A percentile compares a stretch with the other conserved stretches of the same genome.
These are phyloP conservation scores for Kobus ellipsiprymnus DNA, from an alignment of 2,113 vertebrate genomes.

Conservation along the genomic window DNA sequence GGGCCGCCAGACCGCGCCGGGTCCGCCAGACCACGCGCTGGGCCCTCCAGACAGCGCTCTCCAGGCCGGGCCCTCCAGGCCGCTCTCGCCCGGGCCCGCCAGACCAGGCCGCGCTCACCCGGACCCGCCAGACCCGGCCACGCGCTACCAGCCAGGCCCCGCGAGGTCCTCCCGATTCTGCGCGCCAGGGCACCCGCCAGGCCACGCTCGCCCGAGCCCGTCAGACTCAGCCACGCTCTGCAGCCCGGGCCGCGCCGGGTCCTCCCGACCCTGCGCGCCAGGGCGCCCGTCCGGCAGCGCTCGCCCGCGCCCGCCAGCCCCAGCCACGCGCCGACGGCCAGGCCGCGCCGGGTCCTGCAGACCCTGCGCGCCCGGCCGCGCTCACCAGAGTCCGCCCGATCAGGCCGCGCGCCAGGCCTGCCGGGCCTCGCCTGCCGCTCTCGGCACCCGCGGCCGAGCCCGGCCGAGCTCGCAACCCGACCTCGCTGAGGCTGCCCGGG, in stretches of 20 bases:
- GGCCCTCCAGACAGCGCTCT: background rate
- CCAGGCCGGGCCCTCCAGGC: constrained; percentile 10
- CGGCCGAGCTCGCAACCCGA: constrained; percentile 11
- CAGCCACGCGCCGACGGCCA: background rate
- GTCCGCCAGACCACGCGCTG: background rate
- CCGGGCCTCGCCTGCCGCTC: background rate
- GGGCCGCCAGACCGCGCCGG: background rate
- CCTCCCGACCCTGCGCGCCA: background rate
- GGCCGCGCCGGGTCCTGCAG: background rate
- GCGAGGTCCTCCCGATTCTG: background rate
- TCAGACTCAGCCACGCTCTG: background rate
- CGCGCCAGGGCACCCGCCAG: background rate
- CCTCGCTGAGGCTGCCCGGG: background rate
- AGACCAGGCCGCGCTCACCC: constrained; percentile 21
- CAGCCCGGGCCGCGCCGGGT: constrained; percentile 5
- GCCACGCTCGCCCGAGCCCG: background rate
- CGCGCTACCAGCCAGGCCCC: background rate
- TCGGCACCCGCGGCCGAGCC: background rate
- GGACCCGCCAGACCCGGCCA: background rate
- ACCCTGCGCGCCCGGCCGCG: background rate
- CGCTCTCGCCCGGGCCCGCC: constrained; percentile 27
- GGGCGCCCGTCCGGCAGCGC: background rate
- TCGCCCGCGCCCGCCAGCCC: background rate
- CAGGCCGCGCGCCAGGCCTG: background rate
- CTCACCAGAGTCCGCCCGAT: background rate